These are phyloP conservation scores for Apamea crenata DNA, from an alignment of 2,888 invertebrate genomes.

Conservation along the genomic window DNA sequence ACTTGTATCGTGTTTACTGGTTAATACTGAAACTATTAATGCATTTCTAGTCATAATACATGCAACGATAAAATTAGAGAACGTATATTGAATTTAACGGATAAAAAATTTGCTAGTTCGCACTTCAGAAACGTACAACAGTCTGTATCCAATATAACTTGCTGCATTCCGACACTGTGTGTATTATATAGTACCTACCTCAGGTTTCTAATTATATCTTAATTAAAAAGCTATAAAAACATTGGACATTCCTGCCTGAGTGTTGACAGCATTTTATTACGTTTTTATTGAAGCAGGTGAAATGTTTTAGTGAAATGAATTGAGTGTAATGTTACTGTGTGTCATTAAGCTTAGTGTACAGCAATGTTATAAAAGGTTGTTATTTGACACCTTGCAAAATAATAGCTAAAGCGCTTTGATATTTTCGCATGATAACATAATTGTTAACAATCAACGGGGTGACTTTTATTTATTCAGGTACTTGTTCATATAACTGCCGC, in stretches of 20 bases:
- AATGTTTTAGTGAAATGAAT: constrained; percentile 37
- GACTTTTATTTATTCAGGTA: not conserved
- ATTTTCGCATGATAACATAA: not conserved
- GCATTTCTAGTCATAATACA: not conserved
- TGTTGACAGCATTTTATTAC: constrained; percentile 43
- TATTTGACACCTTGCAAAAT: constrained; percentile 39
- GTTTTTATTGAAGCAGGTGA: constrained; percentile 50
- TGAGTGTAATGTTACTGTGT: constrained; percentile 20
- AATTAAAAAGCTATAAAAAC: constrained; percentile 52
- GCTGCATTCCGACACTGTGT: not conserved
- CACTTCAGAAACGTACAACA: not conserved
- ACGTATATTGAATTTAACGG: too few species aligned
- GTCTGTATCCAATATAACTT: not conserved
- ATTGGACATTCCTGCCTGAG: constrained; percentile 31
- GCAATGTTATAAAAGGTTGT: not conserved
- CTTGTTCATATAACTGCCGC: not conserved
- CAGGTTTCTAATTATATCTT: constrained; percentile 32
- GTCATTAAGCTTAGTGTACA: constrained; percentile 28
- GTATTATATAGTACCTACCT: constrained; percentile 13
- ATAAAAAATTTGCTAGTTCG: not conserved
- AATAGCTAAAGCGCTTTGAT: not conserved
- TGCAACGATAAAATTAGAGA: not conserved
- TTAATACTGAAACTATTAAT: not conserved
- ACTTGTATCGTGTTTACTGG: not conserved
- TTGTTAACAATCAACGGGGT: not conserved